Conservation (phyloP, 2,888 invertebrate species). For the Hypselothyrea guttata region DNA sequence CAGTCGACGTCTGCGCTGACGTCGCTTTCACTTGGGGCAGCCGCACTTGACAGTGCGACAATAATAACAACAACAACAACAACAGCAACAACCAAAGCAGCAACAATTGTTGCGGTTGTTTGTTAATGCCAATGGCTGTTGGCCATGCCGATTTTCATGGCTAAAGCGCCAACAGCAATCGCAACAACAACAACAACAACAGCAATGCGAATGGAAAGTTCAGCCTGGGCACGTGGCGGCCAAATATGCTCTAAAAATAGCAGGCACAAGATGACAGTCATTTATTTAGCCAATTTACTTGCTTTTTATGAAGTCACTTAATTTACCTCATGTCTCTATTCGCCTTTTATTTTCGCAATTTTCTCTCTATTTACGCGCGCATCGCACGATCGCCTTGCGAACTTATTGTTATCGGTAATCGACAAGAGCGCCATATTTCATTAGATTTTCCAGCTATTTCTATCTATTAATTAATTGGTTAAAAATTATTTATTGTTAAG, state of each 20-base stretch:
- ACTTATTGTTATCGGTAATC: too few species aligned
- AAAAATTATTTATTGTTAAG: too few species aligned
- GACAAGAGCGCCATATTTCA: too few species aligned
- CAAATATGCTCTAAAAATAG: slow-evolving; percentile 35
- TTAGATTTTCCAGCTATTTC: too few species aligned
- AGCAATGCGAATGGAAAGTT: slow-evolving; percentile 46
- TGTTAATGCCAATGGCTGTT: slow-evolving; percentile 67
- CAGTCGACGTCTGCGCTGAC: slow-evolving; percentile 23
- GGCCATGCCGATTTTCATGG: slow-evolving; percentile 72
- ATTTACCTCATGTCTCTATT: too few species aligned
- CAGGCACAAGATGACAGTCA: too few species aligned
- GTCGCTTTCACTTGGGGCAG: slow-evolving; percentile 71
- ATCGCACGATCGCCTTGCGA: too few species aligned
- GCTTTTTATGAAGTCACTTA: too few species aligned
- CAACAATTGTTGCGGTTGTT: slow-evolving; percentile 71
- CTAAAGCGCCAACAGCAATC: slow-evolving; percentile 64
- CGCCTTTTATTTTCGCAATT: too few species aligned
- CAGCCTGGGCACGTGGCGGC: slow-evolving; percentile 18
- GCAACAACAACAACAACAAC: slow-evolving; percentile 9
- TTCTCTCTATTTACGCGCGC: too few species aligned
- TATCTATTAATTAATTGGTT: too few species aligned
- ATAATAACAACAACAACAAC: slow-evolving; percentile 35
- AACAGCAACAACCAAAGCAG: slow-evolving; percentile 19
- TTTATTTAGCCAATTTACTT: too few species aligned
- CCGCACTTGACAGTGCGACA: slow-evolving; percentile 73